These are phyloP conservation scores for Drosophila atroscutellata DNA, from an alignment of 2,888 invertebrate species.

Conservation along the genomic window DNA sequence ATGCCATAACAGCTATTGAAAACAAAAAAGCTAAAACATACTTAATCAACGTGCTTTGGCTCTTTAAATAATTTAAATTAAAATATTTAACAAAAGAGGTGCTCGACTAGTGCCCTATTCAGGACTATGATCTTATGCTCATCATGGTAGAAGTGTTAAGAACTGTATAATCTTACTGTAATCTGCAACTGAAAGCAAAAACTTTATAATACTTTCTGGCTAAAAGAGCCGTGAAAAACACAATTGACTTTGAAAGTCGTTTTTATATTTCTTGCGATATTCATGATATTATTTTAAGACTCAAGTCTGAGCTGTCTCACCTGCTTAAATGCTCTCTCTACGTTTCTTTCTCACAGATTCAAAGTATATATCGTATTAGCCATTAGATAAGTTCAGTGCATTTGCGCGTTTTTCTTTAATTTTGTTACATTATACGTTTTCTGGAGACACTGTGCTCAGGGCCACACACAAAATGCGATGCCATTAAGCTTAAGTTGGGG, in stretches of 20 bases:
- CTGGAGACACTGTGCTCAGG: conserved; percentile 56
- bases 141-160: not conserved
- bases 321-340: not conserved
- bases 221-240: not conserved
- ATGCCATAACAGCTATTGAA: not conserved
- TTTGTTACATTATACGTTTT: not conserved
- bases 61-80: not conserved
- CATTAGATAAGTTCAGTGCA: not conserved
- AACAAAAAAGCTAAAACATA: not conserved
- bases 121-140: not conserved
- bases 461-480: conserved; percentile 61
- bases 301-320: not conserved
- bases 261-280: not conserved
- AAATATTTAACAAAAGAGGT: not conserved
- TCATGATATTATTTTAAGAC: not conserved
- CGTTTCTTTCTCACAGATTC: too few species aligned
- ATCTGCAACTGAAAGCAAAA: not conserved
- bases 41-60: not conserved
- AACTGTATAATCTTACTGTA: not conserved
- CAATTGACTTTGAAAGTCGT: not conserved
- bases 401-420: not conserved
- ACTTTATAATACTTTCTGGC: not conserved
- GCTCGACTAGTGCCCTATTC: not conserved
- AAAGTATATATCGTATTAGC: not conserved
- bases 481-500: conserved; percentile 73